These are phyloP conservation scores for Pristionchus japonicus DNA, from an alignment of 2,888 invertebrate species.

Conservation along the genomic window DNA sequence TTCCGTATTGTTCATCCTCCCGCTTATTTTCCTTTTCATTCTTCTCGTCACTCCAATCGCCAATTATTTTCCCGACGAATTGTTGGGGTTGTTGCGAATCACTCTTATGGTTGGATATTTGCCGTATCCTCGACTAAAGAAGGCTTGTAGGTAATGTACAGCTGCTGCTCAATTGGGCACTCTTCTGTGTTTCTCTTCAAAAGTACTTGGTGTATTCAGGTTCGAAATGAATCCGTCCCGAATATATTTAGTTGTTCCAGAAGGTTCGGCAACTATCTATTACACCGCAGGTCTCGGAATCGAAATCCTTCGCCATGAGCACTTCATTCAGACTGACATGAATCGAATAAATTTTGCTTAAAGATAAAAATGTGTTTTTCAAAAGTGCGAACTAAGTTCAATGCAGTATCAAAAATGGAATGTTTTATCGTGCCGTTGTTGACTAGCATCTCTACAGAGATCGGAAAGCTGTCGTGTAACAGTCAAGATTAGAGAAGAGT, in stretches of 20 bases:
- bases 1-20: neutral
- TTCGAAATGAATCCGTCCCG: neutral
- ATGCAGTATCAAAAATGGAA: neutral
- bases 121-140: neutral
- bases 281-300: neutral
- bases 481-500: too few species aligned
- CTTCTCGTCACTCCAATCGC: neutral
- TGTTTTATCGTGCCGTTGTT: neutral
- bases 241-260: neutral
- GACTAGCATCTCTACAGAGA: too few species aligned
- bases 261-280: neutral
- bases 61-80: neutral
- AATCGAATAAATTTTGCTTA: too few species aligned
- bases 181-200: neutral
- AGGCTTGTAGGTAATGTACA: neutral
- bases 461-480: too few species aligned
- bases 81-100: neutral
- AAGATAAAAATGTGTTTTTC: too few species aligned
- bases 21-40: neutral
- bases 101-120: neutral
- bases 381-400: too few species aligned
- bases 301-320: neutral
- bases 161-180: constrained; percentile 9
- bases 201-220: neutral
- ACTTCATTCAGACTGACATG: neutral